Conservation (phyloP, 2,888 invertebrate species). For the Yponomeuta plumbellus region DNA sequence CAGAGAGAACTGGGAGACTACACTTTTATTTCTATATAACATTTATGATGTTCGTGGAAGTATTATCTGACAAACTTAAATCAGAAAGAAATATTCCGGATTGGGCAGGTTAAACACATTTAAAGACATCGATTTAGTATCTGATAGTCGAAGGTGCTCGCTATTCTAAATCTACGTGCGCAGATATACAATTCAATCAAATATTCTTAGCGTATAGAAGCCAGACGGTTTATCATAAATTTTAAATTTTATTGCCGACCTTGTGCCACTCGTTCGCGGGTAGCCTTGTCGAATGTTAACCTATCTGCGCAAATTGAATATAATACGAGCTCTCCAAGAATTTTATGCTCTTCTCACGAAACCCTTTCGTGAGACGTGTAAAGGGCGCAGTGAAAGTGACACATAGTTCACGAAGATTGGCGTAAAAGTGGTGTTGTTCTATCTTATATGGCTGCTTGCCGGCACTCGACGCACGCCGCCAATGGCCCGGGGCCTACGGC, state of each 20-base stretch:
- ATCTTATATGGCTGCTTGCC: constrained; percentile 25
- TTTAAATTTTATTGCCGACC: constrained; percentile 29
- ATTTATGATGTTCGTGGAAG: not conserved
- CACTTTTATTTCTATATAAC: not conserved
- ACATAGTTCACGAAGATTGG: constrained; percentile 39
- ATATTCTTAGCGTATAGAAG: not conserved
- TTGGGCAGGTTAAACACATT: too few species aligned
- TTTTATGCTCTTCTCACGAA: constrained; percentile 17
- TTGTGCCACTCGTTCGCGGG: constrained; percentile 38
- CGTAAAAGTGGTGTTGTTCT: constrained; percentile 38
- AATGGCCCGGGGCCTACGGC: constrained; percentile 33
- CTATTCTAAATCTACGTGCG: too few species aligned
- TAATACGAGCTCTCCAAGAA: not conserved
- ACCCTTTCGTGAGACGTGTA: constrained; percentile 19
- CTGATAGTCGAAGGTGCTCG: too few species aligned
- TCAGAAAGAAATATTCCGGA: too few species aligned
- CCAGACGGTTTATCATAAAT: constrained; percentile 7
- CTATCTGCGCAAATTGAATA: constrained; percentile 14
- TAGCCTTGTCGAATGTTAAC: constrained; percentile 41
- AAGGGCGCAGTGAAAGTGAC: constrained; percentile 41
- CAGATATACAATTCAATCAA: not conserved
- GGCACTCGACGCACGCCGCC: not conserved
- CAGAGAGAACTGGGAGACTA: not conserved
- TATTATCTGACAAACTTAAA: not conserved
- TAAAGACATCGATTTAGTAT: too few species aligned